A percentile compares a stretch with the other conserved stretches of the same genome.
Conservation (phyloP, 2,888 invertebrate species). For the Candidula unifasciata region DNA sequence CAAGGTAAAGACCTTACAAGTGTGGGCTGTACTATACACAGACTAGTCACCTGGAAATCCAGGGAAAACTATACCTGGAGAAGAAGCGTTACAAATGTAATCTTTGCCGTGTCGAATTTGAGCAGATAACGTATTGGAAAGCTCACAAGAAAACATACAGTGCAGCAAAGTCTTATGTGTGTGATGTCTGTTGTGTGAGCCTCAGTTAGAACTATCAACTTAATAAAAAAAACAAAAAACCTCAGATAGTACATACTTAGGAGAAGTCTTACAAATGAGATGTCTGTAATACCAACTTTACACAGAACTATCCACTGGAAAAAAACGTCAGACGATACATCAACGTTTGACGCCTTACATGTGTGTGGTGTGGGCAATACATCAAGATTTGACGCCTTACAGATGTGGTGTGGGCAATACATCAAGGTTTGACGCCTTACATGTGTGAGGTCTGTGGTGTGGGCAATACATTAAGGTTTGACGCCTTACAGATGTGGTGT, state of each 20-base stretch:
- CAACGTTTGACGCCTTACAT: background rate
- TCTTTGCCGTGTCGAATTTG: background rate
- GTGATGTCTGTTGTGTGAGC: slow-evolving; percentile 15
- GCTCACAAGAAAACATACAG: slow-evolving; percentile 16
- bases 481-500: no score
- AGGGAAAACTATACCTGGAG: background rate
- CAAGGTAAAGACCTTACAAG: slow-evolving; percentile 12
- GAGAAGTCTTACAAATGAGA: slow-evolving; percentile 16
- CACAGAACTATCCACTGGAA: background rate
- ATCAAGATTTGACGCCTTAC: background rate
- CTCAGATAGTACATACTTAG: slow-evolving; percentile 1
- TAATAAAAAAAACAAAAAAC: no score
- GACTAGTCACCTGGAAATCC: background rate
- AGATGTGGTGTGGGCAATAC: slow-evolving; percentile 7
- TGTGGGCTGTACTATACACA: background rate
- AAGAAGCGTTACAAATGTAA: slow-evolving; percentile 12
- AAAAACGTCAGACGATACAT: background rate
- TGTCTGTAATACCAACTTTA: background rate
- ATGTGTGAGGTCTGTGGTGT: slow-evolving; percentile 3
- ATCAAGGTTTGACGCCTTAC: background rate
- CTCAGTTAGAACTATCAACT: background rate
- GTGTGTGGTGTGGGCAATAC: slow-evolving; percentile 9
- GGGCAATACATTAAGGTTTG: no score
- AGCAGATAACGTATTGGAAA: background rate
- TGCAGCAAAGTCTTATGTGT: slow-evolving; percentile 5